Conservation (phyloP, 2,888 invertebrate species). For the Germaria angustata region DNA sequence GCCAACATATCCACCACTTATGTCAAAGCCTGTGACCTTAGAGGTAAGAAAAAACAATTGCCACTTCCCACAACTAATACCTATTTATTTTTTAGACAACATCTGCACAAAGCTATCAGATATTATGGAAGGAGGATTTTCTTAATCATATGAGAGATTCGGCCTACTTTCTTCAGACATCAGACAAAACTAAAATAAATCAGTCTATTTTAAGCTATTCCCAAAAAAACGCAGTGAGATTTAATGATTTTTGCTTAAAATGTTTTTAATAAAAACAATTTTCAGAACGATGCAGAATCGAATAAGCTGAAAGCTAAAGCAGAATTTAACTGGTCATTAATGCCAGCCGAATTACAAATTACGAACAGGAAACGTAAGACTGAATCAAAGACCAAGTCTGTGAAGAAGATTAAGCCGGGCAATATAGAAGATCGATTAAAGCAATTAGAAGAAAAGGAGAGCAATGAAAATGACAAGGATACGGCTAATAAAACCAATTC, state of each 20-base stretch:
- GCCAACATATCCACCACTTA: conserved; percentile 83
- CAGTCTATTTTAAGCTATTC: conserved; percentile 69
- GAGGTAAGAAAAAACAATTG: conserved; percentile 72
- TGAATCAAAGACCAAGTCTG: conserved; percentile 40
- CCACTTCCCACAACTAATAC: not conserved
- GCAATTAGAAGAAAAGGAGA: conserved; percentile 85
- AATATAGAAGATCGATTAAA: conserved; percentile 81
- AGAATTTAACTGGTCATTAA: conserved; percentile 82
- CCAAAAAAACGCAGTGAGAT: conserved; percentile 71
- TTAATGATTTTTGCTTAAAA: not conserved
- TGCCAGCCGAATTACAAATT: conserved; percentile 83
- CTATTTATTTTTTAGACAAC: conserved; percentile 75
- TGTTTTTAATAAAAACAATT: not conserved
- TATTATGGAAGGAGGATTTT: conserved; percentile 87
- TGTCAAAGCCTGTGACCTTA: conserved; percentile 82
- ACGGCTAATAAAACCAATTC: conserved; percentile 84
- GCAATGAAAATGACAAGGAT: conserved; percentile 81
- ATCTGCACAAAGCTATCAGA: conserved; percentile 85
- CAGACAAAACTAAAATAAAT: conserved; percentile 59
- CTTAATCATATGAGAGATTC: conserved; percentile 87
- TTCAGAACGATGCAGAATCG: conserved; percentile 73
- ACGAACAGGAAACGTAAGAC: conserved; percentile 72
- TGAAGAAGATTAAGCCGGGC: conserved; percentile 70
- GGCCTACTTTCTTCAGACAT: conserved; percentile 78
- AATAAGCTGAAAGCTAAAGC: conserved; percentile 74